phyloP scores from a whole-genome alignment of 2,113 vertebrate species.

The Lepisosteus oculatus region DNA sequence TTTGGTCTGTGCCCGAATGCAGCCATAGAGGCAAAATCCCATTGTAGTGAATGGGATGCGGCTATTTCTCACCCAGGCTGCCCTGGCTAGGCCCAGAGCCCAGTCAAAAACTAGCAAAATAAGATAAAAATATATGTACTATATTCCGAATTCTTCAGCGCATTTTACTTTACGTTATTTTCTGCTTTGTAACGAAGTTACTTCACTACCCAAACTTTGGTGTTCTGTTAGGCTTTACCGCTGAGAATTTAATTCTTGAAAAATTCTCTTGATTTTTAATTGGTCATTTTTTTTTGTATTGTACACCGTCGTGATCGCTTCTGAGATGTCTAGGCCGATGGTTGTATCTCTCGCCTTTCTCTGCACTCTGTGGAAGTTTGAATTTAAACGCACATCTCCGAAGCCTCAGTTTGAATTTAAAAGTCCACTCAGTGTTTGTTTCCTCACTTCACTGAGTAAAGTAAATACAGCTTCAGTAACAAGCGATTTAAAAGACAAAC shows the following conservation, averaged over 20 bases:
- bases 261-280: background rate
- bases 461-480: conserved; percentile 13
- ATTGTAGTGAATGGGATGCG: conserved; percentile 71
- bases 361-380: background rate
- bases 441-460: conserved; percentile 7
- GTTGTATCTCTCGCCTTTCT: background rate
- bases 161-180: background rate
- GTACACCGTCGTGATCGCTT: conserved; percentile 4
- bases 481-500: background rate
- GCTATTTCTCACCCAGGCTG: conserved; percentile 65
- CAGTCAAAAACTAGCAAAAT: conserved; percentile 38
- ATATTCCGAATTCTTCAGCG: background rate
- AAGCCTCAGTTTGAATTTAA: background rate
- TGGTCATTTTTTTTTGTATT: conserved; percentile 7
- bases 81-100: conserved; percentile 66
- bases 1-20: conserved; percentile 55
- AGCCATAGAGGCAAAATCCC: conserved; percentile 63
- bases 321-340: conserved; percentile 18
- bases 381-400: background rate
- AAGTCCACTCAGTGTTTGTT: background rate
- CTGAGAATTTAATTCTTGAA: background rate
- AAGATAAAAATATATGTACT: conserved; percentile 36
- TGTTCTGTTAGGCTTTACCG: background rate
- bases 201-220: background rate
- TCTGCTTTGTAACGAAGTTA: background rate